These are phyloP conservation scores for Homarus americanus DNA, from an alignment of 1,140 invertebrate species.

Conservation along the genomic window DNA sequence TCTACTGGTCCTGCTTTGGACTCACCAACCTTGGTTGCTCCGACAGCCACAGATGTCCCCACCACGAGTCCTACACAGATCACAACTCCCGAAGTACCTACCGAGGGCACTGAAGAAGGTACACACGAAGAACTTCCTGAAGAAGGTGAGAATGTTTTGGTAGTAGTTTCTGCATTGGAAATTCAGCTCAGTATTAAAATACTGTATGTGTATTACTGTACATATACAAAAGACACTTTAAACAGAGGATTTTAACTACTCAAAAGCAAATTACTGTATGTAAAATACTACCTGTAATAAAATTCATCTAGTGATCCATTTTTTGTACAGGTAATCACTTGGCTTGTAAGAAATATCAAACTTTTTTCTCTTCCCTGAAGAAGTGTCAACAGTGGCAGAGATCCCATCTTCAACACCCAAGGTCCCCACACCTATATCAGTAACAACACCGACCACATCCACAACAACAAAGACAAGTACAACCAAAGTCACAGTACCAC, in stretches of 20 bases:
- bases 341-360: not conserved
- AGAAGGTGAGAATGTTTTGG: constrained; percentile 9
- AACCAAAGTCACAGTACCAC: not conserved
- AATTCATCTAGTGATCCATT: not conserved
- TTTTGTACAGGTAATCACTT: not conserved
- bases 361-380: not conserved
- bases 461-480: constrained; percentile 18
- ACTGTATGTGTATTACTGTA: too few relatives aligned
- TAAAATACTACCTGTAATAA: not conserved
- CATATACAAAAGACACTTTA: too few relatives aligned
- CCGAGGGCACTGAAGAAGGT: constrained; percentile 35
- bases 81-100: constrained; percentile 17
- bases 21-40: constrained; percentile 59
- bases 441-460: constrained; percentile 19
- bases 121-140: constrained; percentile 20
- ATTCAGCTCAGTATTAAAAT: too few relatives aligned
- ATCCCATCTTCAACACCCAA: not conserved
- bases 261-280: too few relatives aligned
- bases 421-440: not conserved
- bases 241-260: too few relatives aligned
- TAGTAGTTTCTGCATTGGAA: too few relatives aligned
- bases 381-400: not conserved
- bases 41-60: constrained; percentile 58
- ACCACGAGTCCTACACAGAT: constrained; percentile 11
- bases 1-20: constrained; percentile 20